Base-by-base conservation (phyloP, 2,113 vertebrate species). In the Pseudolaguvia tuberculata region DNA sequence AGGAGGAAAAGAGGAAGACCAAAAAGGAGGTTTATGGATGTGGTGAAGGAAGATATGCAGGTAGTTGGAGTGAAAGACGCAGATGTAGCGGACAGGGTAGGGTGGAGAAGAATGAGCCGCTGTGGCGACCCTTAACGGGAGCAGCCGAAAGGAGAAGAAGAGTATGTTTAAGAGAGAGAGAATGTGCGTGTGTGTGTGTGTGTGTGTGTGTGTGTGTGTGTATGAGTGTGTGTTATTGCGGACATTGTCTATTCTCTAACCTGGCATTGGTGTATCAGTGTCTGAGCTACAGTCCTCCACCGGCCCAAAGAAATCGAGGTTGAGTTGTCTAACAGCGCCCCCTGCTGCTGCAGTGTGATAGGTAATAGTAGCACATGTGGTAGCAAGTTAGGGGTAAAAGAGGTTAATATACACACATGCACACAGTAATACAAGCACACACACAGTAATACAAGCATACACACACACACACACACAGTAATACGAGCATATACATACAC, bases 251-350 rank as follows among this genome's bases (percentile, higher is more conserved):
- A 87, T 89, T 85, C 86, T 90, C 94, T 93, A 91, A 97, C 95
- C 95, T 95, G 95, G 92, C 86, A 94, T 92, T 81, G 94, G 92
- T 81, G 91, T 91, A 87, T 84, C 90, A 89, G 88, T 90, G n/a
- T 82, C 83, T 79, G 77, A 82, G 91, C 91, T 92, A 93, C 90
- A 92, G 89, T 93, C 92, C 90, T 96, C 93, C 91, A 92, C 91
- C 81, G 92, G 91, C 88, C 95, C 94, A 94, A 97, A 97, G 91
- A 92, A 95, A 93, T 97, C 94, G 90, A 96, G 91, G 90, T 94
- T 93, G 87, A 96, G 91, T 83, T 93, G 48, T 14, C 56, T 55
- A 21, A 61, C 58, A 29, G 23, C 73, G 13, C 25, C 76, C 51
- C 73, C 75, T 52, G 7, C 25, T 65, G 70, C 57, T 73, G 56